Base-by-base conservation (phyloP, 2,888 invertebrate genomes). In the Pammene aurita region DNA sequence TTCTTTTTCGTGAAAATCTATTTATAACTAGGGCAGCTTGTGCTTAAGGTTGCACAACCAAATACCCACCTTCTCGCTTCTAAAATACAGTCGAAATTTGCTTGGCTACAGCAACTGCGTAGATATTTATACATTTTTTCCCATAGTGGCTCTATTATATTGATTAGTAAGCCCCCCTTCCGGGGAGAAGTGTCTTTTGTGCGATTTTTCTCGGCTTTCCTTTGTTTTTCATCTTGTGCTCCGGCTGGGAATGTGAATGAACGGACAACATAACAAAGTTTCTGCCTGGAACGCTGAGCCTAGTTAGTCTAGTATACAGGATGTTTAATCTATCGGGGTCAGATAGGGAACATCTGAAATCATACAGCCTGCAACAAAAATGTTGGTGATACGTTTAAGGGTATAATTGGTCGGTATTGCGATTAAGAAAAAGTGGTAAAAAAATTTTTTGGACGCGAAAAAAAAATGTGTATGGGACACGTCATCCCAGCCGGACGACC, bases 1-100 rank as follows among this genome's bases (percentile, higher is more conserved):
- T 92, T 92, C 92, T 92, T 92, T 92, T 92, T 91, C 92, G 92
- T 90, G 91, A 91, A 92, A 92, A 92, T 92, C 92, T 92, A 92
- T 92, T 92, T 92, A 92, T 92, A 92, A 92, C 90, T 92, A 92
- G 92, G 90, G 89, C 91, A 88, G 84, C 82, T 84, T 84, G 85
- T 79, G 79, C 78, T 79, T 73, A 77, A 75, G 71, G 72, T 57
- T 72, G 72, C 66, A 57, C 73, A 73, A 72, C 71, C 71, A 68
- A 72, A 78, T 79, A 75, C 80, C 71, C 73, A 78, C 83, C 75
- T 78, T 84, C 78, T 70, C 70, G 68, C 70, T 68, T 77, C 72
- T 61, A 55, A 9, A 11, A 69, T 75, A 76, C 72, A 71, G 71
- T 70, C 67, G 75, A 82, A 71, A 77, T 78, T 81, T 72, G 72